Base-by-base conservation (phyloP, 2,113 vertebrate genomes). In the Nansenia antarctica region DNA sequence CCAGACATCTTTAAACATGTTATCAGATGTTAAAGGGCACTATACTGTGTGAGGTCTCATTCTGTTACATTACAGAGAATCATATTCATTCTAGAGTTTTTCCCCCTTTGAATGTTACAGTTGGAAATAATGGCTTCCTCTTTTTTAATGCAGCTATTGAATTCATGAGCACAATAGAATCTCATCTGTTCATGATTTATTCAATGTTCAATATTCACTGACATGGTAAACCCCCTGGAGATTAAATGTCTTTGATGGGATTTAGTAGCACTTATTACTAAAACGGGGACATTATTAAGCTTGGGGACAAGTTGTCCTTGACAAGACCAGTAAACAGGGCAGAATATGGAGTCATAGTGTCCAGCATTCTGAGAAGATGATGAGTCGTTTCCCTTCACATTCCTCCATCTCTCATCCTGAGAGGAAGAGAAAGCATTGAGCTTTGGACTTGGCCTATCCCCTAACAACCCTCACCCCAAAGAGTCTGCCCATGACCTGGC, bases 391-490 rank as follows among this genome's bases (percentile, higher is more conserved):
- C 79, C 74, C 78, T 88, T 90, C 49, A 24, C 8, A 53, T 20
- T 70, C 58, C 54, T 45, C 66, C 37, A 29, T 79, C 53, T 79
- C 70, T 75, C 53, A 79, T 7, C 42, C 73, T 72, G 65, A 47
- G 76, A 74, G 82, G 76, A 84, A 82, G 70, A 80, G 53, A 73
- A 60, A 52, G 57, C 45, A 74, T 72, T 84, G 74, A 78, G 81
- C 77, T 82, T 66, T 14, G 47, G 73, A 54, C 52, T 67, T 79
- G 77, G 82, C 75, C 52, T 72, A 69, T 54, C 68, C 72, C 65
- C n/a, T 26, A n/a, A 54, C 49, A 5, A 11, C 35, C 35, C 24
- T 60, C 20, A 57, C 29, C 30, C 60, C 59, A 27, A 53, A 34
- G 6, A 45, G 12, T 14, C 18, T 73, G 8, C n/a, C n/a, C 3